Conservation (phyloP, 1,140 invertebrate genomes). For the Lethrus apterus region DNA sequence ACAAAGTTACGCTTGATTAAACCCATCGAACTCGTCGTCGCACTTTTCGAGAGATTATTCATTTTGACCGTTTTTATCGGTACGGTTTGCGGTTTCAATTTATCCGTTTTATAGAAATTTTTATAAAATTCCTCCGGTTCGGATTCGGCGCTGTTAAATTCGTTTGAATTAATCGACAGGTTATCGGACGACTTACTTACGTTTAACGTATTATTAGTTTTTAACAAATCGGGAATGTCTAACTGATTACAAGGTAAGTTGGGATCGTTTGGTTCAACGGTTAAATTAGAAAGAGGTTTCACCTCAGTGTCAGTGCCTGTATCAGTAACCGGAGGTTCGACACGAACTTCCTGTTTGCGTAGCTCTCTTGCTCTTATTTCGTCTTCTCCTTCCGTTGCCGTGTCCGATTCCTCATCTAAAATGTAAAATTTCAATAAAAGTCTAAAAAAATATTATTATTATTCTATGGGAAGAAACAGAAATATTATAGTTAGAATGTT, state of each 20-base stretch:
- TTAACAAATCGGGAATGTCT: slow-evolving; percentile 9
- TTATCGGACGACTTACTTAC: slow-evolving; percentile 26
- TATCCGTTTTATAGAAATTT: not conserved
- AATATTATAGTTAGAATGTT: too few relatives aligned
- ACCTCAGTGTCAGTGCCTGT: slow-evolving; percentile 72
- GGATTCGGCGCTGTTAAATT: slow-evolving; percentile 35
- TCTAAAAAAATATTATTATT: too few relatives aligned
- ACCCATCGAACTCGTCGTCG: slow-evolving; percentile 14
- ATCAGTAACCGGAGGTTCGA: slow-evolving; percentile 54
- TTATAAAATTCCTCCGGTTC: slow-evolving; percentile 24
- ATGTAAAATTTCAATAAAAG: too few relatives aligned
- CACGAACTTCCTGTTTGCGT: slow-evolving; percentile 58
- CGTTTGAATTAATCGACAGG: slow-evolving; percentile 27
- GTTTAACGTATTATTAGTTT: slow-evolving; percentile 16
- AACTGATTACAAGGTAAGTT: not conserved
- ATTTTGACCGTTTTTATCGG: too few relatives aligned
- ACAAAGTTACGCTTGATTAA: slow-evolving; percentile 31
- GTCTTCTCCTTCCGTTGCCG: slow-evolving; percentile 66
- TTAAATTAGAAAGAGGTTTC: slow-evolving; percentile 36
- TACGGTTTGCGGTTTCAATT: too few relatives aligned
- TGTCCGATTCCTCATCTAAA: slow-evolving; percentile 61
- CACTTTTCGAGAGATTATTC: slow-evolving; percentile 25
- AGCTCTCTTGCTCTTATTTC: slow-evolving; percentile 58
- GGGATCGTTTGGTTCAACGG: slow-evolving; percentile 17
- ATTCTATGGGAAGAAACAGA: too few relatives aligned